Percentiles rank a stretch among this genome's conserved stretches.
These are phyloP conservation scores for Eretmochelys imbricata DNA, from an alignment of 2,113 vertebrate species.

Conservation along the genomic window DNA sequence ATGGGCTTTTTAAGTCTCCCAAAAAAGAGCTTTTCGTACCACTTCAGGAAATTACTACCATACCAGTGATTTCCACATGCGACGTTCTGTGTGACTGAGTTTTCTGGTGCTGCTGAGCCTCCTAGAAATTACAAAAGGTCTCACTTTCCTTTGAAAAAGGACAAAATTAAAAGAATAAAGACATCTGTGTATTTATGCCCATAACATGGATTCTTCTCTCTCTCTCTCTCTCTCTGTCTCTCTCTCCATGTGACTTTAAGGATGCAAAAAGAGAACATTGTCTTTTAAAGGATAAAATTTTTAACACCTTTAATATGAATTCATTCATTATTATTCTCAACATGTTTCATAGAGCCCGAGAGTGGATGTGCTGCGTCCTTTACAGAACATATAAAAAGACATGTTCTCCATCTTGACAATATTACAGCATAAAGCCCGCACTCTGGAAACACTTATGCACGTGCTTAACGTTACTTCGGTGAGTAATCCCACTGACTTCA, in stretches of 20 bases:
- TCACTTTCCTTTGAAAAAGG: constrained; percentile 30
- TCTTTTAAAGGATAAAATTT: neutral
- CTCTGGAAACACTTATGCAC: neutral
- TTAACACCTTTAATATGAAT: neutral
- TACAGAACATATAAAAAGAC: rapidly evolving
- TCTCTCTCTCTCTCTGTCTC: neutral
- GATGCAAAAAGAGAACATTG: constrained; percentile 38
- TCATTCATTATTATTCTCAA: neutral
- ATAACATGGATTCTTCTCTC: neutral
- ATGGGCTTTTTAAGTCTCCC: constrained; percentile 24
- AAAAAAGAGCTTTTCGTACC: constrained; percentile 61
- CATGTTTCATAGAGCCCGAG: neutral
- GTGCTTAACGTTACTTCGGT: neutral
- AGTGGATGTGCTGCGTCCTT: neutral
- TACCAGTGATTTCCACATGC: constrained; percentile 54
- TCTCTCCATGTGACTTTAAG: neutral
- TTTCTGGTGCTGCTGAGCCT: constrained; percentile 38
- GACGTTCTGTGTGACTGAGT: constrained; percentile 38
- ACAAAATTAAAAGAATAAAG: constrained; percentile 1
- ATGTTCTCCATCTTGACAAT: neutral
- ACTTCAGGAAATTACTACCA: constrained; percentile 58
- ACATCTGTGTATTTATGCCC: neutral
- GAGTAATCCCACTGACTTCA: neutral
- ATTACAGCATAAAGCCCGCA: neutral
- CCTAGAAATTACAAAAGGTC: constrained; percentile 51